Conservation (phyloP, 1,140 invertebrate genomes). For the fruit fly (Drosophila melanogaster) region DNA sequence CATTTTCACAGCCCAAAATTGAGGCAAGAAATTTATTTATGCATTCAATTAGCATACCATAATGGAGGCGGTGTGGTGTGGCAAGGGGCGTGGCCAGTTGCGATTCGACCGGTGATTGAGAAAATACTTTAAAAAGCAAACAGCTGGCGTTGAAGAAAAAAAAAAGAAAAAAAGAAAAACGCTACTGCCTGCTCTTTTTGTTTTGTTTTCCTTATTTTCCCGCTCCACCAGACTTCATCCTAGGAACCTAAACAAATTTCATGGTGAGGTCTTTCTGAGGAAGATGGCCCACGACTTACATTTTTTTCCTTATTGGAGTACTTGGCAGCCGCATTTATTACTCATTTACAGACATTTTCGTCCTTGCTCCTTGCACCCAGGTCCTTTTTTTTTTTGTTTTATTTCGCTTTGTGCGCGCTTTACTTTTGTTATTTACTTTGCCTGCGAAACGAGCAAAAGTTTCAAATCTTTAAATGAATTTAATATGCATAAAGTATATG, state of each 20-base stretch:
- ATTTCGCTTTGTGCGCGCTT: conserved; percentile 8
- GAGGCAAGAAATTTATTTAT: conserved; percentile 20
- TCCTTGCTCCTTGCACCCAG: conserved; percentile 12
- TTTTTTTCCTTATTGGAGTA: conserved; percentile 26
- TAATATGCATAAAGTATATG: conserved; percentile 59
- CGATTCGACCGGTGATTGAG: conserved; percentile 31
- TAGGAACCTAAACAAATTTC: conserved; percentile 68
- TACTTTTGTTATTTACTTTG: conserved; percentile 70
- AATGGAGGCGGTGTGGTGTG: background rate
- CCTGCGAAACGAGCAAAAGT: conserved; percentile 71
- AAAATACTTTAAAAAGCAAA: conserved; percentile 46
- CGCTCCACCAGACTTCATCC: background rate
- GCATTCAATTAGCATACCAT: conserved; percentile 38
- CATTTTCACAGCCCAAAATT: conserved; percentile 11
- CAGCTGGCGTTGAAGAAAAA: conserved; percentile 8
- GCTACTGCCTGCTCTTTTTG: conserved; percentile 13
- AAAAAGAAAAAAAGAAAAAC: background rate
- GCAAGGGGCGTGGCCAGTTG: conserved; percentile 1
- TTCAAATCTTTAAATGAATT: conserved; percentile 75
- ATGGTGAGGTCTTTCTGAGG: conserved; percentile 43
- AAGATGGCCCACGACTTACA: conserved; percentile 11
- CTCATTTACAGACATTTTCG: conserved; percentile 74
- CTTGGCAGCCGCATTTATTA: conserved; percentile 69
- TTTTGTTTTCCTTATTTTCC: conserved; percentile 16
- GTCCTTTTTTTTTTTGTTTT: conserved; percentile 29